phyloP scores from a whole-genome alignment of 1,140 invertebrate species.

The Drosophila paulistorum region DNA sequence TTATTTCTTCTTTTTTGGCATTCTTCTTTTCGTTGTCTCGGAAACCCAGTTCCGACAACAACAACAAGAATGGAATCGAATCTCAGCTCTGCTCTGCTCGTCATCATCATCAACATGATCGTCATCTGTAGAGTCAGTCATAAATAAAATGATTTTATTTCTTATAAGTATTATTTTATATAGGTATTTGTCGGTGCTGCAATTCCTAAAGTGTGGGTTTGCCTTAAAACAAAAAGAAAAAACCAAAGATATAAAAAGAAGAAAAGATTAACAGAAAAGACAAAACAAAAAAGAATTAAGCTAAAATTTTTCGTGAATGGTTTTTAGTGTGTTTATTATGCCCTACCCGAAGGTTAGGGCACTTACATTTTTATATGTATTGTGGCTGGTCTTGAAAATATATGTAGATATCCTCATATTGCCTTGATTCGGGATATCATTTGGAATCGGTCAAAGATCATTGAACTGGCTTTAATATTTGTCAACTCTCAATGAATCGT shows the following conservation, averaged over 20 bases:
- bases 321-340: slow-evolving; percentile 38
- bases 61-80: slow-evolving; percentile 17
- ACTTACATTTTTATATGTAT: slow-evolving; percentile 60
- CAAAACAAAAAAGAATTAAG: slow-evolving; percentile 40
- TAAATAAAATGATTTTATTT: slow-evolving; percentile 81
- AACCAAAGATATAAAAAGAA: not conserved
- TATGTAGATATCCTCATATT: slow-evolving; percentile 20
- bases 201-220: slow-evolving; percentile 61
- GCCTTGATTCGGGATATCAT: slow-evolving; percentile 33
- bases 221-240: slow-evolving; percentile 31
- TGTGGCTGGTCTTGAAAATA: slow-evolving; percentile 57
- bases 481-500: not conserved
- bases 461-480: slow-evolving; percentile 42
- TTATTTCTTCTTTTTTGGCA: slow-evolving; percentile 4
- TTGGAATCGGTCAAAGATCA: slow-evolving; percentile 46
- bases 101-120: slow-evolving; percentile 45
- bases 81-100: slow-evolving; percentile 23
- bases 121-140: slow-evolving; percentile 58
- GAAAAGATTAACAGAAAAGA: slow-evolving; percentile 9
- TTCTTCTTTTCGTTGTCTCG: slow-evolving; percentile 32
- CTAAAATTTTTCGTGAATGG: slow-evolving; percentile 44
- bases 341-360: slow-evolving; percentile 71
- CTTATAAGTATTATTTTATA: slow-evolving; percentile 70
- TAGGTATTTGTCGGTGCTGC: slow-evolving; percentile 67
- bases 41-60: slow-evolving; percentile 57